Base-by-base conservation (phyloP, 2,888 invertebrate species). In the Gibbula magus region DNA sequence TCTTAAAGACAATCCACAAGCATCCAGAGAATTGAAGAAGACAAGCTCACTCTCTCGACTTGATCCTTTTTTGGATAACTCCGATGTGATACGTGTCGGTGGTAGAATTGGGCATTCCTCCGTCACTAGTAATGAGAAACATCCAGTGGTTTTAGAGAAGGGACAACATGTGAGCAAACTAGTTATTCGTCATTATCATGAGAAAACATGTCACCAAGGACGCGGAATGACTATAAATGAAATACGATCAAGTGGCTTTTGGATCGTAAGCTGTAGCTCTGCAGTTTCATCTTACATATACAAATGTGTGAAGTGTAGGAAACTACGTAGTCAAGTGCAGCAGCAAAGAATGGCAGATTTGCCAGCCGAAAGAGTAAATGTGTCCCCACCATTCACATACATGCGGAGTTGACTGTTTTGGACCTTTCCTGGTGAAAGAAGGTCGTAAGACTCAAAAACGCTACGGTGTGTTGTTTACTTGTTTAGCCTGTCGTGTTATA, bases 261-360 rank as follows among this genome's bases (percentile, higher is more conserved):
- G 91, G 91, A 88, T 91, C 0, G 73, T 90, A 1, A 81, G 85
- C 7, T 87, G 85, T 8, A 82, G 87, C 70, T 25, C 84, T 39
- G 82, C 80, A 7, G 86, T 89, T 0, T 76, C 87, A 25, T 79
- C 81, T 13, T 54, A 83, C 0, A 82, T 89, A 4, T 45, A 78
- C 10, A 83, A 83, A 4, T 93, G 92, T 81, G 76, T 89, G 2
- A 78, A 35, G 5, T 92, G 93, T 77, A 81, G 82, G 20, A 84
- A 85, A 20, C 75, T 82, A 8, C 81, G 85, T 22, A 85, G 88
- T 7, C 77, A 75, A 25, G 45, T 84, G 0, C 80, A 82, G 22
- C 56, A 83, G 8, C 86, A 89, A 54, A 85, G 91, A 35, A 92
- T 91, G 91, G 89, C 90, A 0, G 84, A 89, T 35, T 83, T 92